phyloP scores from a whole-genome alignment of 1,140 invertebrate genomes.

The Pseudobourletiella spinata region DNA sequence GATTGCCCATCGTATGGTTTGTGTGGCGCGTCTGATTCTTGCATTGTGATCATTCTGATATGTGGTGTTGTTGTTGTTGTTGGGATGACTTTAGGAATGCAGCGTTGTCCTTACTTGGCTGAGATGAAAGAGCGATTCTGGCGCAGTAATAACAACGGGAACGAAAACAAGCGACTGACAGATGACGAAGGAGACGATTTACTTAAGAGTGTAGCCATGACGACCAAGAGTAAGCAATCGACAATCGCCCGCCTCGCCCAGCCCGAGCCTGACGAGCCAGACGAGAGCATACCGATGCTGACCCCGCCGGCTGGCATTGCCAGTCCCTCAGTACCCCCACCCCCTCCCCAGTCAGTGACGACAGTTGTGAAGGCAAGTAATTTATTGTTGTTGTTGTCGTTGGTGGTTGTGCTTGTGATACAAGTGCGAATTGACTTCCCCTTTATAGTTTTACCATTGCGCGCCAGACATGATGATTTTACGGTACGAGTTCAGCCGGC shows the following conservation, averaged over 20 bases:
- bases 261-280: slow-evolving; percentile 35
- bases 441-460: no score
- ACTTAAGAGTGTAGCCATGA: slow-evolving; percentile 36
- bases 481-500: no score
- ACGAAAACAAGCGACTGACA: slow-evolving; percentile 32
- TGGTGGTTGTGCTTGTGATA: no score
- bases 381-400: no score
- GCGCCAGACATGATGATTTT: no score
- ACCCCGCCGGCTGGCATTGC: slow-evolving; percentile 17
- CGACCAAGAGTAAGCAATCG: slow-evolving; percentile 36
- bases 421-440: no score
- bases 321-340: slow-evolving; percentile 1
- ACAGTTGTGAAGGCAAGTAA: slow-evolving; percentile 34
- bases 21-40: no score
- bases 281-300: slow-evolving; percentile 33
- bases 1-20: no score
- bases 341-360: slow-evolving; percentile 21
- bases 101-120: slow-evolving; percentile 36
- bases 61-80: no score
- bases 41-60: no score
- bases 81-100: no score
- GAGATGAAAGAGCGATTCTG: slow-evolving; percentile 37
- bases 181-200: slow-evolving; percentile 36
- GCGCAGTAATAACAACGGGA: slow-evolving; percentile 35
- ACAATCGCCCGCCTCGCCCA: slow-evolving; percentile 36